Percentiles rank a stretch among this genome's conserved stretches.
Evolutionary conservation across 2,888 invertebrate genomes (phyloP).

Genomic region (Erannis defoliaria): DNA sequence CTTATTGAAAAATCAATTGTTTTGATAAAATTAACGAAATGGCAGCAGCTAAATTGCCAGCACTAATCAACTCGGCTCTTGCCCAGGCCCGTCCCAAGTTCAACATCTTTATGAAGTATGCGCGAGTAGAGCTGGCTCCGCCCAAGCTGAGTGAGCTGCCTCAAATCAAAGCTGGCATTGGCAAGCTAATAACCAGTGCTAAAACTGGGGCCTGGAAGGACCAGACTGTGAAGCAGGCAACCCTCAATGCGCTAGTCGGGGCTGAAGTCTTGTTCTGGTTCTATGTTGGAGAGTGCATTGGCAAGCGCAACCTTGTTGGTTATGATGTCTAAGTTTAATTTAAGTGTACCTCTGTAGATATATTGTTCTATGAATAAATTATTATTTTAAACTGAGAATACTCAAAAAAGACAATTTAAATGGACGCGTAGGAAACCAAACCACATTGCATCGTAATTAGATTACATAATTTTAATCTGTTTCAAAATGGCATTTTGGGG

Average conservation of each 20-base stretch:
- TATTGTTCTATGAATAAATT: slow-evolving; percentile 76
- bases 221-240: slow-evolving; percentile 94
- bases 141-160: slow-evolving; percentile 95
- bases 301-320: slow-evolving; percentile 96
- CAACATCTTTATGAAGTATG: slow-evolving; percentile 93
- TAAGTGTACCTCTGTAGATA: slow-evolving; percentile 75
- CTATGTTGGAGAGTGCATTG: slow-evolving; percentile 98
- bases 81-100: slow-evolving; percentile 90
- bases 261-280: slow-evolving; percentile 98
- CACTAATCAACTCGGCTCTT: slow-evolving; percentile 77
- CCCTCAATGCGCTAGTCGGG: slow-evolving; percentile 95
- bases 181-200: slow-evolving; percentile 89
- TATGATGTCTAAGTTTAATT: slow-evolving; percentile 89
- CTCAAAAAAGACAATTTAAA: too few relatives aligned
- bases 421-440: too few relatives aligned
- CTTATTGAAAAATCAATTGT: slow-evolving; percentile 58
- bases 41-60: slow-evolving; percentile 77
- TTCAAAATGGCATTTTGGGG: too few relatives aligned
- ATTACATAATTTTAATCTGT: too few relatives aligned
- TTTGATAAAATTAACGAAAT: slow-evolving; percentile 68
- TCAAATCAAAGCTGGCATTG: slow-evolving; percentile 92
- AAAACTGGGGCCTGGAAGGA: slow-evolving; percentile 94
- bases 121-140: slow-evolving; percentile 97
- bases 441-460: too few relatives aligned
- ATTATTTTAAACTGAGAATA: too few relatives aligned